Evolutionary conservation across 2,797 vertebrate genomes (phyloP).

Genomic region (Kryptolebias ocellatus): DNA sequence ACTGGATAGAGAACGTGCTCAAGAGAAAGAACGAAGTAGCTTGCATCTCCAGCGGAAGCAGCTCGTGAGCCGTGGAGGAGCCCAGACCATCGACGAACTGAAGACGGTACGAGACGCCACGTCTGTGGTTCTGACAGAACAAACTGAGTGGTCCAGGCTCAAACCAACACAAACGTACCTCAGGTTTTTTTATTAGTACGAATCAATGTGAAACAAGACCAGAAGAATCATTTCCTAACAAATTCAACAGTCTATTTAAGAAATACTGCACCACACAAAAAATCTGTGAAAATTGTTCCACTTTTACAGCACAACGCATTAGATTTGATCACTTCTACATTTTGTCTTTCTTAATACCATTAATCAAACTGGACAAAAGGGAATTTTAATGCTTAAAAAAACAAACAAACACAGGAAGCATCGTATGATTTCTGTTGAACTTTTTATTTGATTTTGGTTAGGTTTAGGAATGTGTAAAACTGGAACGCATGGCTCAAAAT

Average conservation of each 20-base stretch:
- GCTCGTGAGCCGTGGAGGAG: too few relatives aligned
- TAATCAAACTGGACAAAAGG: background rate
- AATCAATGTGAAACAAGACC: constrained; percentile 9
- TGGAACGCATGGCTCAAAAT: constrained; percentile 14
- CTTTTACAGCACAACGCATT: constrained; percentile 20
- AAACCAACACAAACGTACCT: constrained; percentile 40
- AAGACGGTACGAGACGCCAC: background rate
- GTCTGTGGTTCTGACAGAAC: constrained; percentile 31
- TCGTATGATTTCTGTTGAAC: background rate
- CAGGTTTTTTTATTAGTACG: constrained; percentile 16
- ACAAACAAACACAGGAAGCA: background rate
- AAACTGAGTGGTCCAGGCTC: constrained; percentile 34
- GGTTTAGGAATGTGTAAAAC: background rate
- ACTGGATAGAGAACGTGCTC: constrained; percentile 76
- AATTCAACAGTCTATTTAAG: background rate
- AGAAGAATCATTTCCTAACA: background rate
- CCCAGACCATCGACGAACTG: too few relatives aligned
- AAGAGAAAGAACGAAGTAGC: constrained; percentile 69
- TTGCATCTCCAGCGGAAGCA: constrained; percentile 44
- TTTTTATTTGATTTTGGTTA: background rate
- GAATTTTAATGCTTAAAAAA: too few relatives aligned
- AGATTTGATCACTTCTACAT: constrained; percentile 3
- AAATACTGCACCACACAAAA: background rate
- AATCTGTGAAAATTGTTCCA: background rate
- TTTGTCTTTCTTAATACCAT: background rate